These are phyloP conservation scores for Sebastes minor DNA, from an alignment of 2,797 vertebrate genomes.

Conservation along the genomic window DNA sequence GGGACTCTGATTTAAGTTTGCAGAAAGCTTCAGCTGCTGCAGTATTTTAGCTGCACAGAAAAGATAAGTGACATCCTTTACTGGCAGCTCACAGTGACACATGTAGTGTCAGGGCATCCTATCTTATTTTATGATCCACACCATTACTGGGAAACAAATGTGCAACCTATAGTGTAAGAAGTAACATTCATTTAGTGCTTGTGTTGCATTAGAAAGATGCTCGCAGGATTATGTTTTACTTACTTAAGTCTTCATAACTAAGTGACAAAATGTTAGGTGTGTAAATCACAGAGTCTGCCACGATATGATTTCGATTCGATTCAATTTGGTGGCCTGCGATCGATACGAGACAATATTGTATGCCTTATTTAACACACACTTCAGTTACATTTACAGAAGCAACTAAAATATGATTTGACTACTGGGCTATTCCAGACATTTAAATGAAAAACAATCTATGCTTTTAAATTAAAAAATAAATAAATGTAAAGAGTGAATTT, in stretches of 20 bases:
- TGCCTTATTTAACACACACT: no score
- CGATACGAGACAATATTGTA: no score
- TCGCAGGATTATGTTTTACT: neutral
- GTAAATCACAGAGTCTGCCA: no score
- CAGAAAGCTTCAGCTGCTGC: slow-evolving; percentile 17
- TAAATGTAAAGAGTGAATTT: no score
- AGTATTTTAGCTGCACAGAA: neutral
- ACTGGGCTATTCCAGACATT: no score
- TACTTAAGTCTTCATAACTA: neutral
- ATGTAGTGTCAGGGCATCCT: neutral
- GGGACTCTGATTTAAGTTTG: slow-evolving; percentile 22
- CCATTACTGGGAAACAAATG: neutral
- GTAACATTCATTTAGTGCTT: neutral
- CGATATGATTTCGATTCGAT: no score
- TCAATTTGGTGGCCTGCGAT: no score
- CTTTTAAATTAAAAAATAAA: no score
- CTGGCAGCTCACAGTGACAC: neutral
- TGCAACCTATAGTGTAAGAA: neutral
- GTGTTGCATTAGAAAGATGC: neutral
- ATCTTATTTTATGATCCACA: neutral
- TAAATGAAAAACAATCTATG: no score
- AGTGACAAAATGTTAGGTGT: neutral
- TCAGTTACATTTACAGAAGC: no score
- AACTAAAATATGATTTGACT: no score
- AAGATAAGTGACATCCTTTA: neutral